Percentiles rank a stretch among this genome's conserved stretches.
Evolutionary conservation across 1,140 invertebrate species (phyloP).

Genomic region (Neodiprion fabricii): DNA sequence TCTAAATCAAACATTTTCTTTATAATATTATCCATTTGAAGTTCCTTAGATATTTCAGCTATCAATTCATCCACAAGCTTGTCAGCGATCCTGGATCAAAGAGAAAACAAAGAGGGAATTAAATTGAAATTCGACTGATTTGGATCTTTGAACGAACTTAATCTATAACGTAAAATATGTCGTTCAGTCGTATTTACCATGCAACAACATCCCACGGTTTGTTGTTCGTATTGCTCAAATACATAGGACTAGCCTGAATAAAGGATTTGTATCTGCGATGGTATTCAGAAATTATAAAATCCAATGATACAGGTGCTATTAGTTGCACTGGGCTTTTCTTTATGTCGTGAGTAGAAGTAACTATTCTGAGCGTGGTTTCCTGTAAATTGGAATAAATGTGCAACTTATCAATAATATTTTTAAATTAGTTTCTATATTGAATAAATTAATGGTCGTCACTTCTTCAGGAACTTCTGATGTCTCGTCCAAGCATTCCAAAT

Average conservation of each 20-base stretch:
- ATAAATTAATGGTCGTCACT: not conserved
- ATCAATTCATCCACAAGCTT: conserved; percentile 55
- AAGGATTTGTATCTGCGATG: conserved; percentile 38
- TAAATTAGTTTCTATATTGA: not conserved
- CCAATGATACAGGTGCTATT: conserved; percentile 33
- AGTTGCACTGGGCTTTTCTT: conserved; percentile 20
- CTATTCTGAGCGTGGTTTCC: not conserved
- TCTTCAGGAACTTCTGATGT: conserved; percentile 10
- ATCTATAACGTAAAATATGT: not conserved
- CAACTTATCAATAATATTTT: not conserved
- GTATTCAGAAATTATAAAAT: conserved; percentile 41
- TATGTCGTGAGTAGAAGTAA: conserved; percentile 12
- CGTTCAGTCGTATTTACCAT: conserved; percentile 41
- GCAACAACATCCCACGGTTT: conserved; percentile 57
- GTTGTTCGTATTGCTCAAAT: conserved; percentile 51
- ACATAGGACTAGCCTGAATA: conserved; percentile 48
- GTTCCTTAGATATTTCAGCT: conserved; percentile 49
- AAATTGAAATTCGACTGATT: not conserved
- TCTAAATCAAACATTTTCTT: conserved; percentile 54
- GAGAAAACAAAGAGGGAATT: not conserved
- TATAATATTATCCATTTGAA: conserved; percentile 53
- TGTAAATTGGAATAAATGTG: not conserved
- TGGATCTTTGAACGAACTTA: conserved; percentile 10
- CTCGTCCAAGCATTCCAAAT: conserved; percentile 31
- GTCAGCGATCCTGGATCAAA: conserved; percentile 49